phyloP scores from a whole-genome alignment of 1,140 invertebrate species.

The Achroia grisella region DNA sequence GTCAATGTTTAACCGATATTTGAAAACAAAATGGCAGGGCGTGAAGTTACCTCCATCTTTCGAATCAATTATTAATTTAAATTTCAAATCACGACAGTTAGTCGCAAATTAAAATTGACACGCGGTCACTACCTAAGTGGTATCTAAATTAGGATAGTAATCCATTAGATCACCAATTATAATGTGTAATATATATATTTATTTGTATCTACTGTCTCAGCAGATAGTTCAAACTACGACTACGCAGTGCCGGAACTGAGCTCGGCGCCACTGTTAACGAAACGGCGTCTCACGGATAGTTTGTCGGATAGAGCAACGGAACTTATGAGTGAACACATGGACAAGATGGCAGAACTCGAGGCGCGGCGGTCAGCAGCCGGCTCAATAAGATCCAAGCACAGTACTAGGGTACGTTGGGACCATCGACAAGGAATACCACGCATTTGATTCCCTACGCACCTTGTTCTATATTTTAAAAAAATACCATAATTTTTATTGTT shows the following conservation, averaged over 20 bases:
- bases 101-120: no score
- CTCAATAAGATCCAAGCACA: constrained; percentile 41
- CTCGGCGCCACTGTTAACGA: constrained; percentile 77
- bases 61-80: no score
- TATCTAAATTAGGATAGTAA: no score
- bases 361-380: constrained; percentile 22
- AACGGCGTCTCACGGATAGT: constrained; percentile 37
- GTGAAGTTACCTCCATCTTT: no score
- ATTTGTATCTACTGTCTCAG: neutral
- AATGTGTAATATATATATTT: no score
- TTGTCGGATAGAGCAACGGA: constrained; percentile 34
- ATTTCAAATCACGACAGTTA: no score
- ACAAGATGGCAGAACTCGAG: constrained; percentile 20
- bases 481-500: neutral
- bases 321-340: constrained; percentile 19
- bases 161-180: no score
- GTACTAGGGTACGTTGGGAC: constrained; percentile 26
- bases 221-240: constrained; percentile 77
- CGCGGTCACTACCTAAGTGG: no score
- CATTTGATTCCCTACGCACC: neutral
- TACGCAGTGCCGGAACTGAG: constrained; percentile 85
- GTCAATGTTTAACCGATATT: no score
- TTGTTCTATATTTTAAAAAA: neutral
- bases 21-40: no score
- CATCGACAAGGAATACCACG: neutral